Evolutionary conservation across 2,888 invertebrate species (phyloP), one percentile per base, ranked within the genome.

Genomic region (Dryobota labecula): DNA sequence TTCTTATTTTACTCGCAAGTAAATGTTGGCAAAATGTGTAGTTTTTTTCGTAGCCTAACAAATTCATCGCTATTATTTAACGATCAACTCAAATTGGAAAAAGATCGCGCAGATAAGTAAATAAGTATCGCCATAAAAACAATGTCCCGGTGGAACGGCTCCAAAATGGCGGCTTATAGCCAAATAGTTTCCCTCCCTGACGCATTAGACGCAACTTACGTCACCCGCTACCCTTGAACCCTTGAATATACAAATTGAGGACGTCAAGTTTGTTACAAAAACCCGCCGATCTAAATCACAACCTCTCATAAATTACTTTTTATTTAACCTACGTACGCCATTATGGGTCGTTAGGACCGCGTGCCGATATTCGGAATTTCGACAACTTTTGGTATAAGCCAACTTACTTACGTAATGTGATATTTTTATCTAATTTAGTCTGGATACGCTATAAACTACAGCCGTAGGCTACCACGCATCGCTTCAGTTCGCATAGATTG

Each of bases 221-320:
- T 75, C 73, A 71, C 70, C 53, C 33, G 13, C 24, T 74, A 73
- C 70, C 79, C 80, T 84, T 84, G 83, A 84, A 78, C 83, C 65
- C 70, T 47, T 53, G 33, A 60, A 57, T 68, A 78, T 65, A 73
- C 74, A 78, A 75, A 70, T 73, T 61, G 70, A 70, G 70, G 69
- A 62, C 57, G 63, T 58, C 68, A 77, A 76, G 76, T 76, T 73
- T 61, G 67, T 72, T 66, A 71, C 67, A 75, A 73, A 74, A 68
- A 65, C 72, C 58, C 60, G 70, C 61, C 58, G 79, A 83, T 87
- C 74, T 76, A 78, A 78, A 87, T 87, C 82, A 79, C 78, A 78
- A 73, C 61, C 71, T 67, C 62, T 63, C 56, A 82, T 84, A 82
- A 82, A 85, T 85, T 83, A 81, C 65, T 78, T 83, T 80, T 75